Percentiles rank a stretch among this genome's conserved stretches.
These are phyloP conservation scores for Xanthostigma xanthostigma DNA, from an alignment of 2,888 invertebrate species.

Conservation along the genomic window DNA sequence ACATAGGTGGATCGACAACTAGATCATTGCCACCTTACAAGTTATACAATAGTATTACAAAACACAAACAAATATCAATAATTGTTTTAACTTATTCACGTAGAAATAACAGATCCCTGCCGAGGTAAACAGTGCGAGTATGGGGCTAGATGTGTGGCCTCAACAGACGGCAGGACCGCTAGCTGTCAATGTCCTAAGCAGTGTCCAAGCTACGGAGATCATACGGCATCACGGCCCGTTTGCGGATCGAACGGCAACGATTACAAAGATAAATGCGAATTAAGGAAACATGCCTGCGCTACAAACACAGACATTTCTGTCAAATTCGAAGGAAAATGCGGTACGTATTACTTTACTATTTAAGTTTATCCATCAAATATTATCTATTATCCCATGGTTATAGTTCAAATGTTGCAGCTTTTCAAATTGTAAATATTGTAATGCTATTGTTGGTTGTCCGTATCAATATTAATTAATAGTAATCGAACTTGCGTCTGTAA, in stretches of 20 bases:
- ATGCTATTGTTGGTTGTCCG: no score
- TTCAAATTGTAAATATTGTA: no score
- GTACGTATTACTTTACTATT: constrained; percentile 35
- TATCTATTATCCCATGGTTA: no score
- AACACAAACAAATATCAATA: no score
- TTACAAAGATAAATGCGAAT: constrained; percentile 73
- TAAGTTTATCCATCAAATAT: background rate
- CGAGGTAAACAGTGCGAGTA: constrained; percentile 48
- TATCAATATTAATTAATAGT: no score
- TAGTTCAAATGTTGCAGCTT: no score
- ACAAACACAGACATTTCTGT: constrained; percentile 59
- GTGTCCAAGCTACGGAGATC: constrained; percentile 73
- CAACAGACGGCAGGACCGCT: constrained; percentile 52
- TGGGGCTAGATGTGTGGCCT: constrained; percentile 51
- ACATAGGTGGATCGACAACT: no score
- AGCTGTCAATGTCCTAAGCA: constrained; percentile 64
- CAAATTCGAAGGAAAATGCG: constrained; percentile 75
- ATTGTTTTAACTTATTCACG: constrained; percentile 17
- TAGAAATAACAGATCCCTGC: constrained; percentile 60
- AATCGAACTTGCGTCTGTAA: no score
- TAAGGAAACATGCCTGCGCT: constrained; percentile 65
- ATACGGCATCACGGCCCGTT: constrained; percentile 60
- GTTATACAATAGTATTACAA: no score
- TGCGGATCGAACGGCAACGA: constrained; percentile 75
- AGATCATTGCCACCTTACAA: no score